Evolutionary conservation across 2,113 vertebrate species (phyloP).

Genomic region (Cyphotilapia sp.): DNA sequence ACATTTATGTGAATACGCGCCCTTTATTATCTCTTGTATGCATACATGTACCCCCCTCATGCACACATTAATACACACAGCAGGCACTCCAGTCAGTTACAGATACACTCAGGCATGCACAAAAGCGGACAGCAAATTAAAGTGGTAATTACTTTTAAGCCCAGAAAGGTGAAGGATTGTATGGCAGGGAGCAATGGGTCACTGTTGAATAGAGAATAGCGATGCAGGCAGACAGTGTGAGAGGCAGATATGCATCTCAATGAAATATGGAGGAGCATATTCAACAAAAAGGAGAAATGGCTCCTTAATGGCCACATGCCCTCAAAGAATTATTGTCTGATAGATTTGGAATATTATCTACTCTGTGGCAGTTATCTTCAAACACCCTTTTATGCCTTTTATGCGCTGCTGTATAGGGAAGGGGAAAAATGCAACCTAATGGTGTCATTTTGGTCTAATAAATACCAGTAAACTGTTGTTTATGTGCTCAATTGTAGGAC

Average conservation of each 20-base stretch:
- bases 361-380: constrained; percentile 57
- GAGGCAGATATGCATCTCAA: constrained; percentile 70
- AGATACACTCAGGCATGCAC: constrained; percentile 64
- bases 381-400: constrained; percentile 54
- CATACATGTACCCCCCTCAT: background rate
- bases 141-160: constrained; percentile 75
- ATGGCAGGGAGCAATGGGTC: constrained; percentile 68
- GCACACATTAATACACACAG: background rate
- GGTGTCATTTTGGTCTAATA: background rate
- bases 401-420: constrained; percentile 6
- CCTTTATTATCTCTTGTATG: background rate
- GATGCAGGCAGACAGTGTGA: constrained; percentile 56
- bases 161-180: constrained; percentile 70
- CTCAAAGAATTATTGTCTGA: constrained; percentile 68
- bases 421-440: background rate
- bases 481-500: background rate
- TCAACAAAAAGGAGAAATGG: constrained; percentile 66
- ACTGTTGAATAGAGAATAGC: constrained; percentile 65
- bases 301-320: constrained; percentile 63
- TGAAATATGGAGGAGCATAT: constrained; percentile 67
- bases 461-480: background rate
- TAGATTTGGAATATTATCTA: constrained; percentile 67
- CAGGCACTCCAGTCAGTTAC: constrained; percentile 34
- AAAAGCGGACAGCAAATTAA: constrained; percentile 72
- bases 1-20: constrained; percentile 1